Evolutionary conservation across 2,113 vertebrate species (phyloP), one percentile per base, ranked within the genome.

Genomic region (Carassius carassius): DNA sequence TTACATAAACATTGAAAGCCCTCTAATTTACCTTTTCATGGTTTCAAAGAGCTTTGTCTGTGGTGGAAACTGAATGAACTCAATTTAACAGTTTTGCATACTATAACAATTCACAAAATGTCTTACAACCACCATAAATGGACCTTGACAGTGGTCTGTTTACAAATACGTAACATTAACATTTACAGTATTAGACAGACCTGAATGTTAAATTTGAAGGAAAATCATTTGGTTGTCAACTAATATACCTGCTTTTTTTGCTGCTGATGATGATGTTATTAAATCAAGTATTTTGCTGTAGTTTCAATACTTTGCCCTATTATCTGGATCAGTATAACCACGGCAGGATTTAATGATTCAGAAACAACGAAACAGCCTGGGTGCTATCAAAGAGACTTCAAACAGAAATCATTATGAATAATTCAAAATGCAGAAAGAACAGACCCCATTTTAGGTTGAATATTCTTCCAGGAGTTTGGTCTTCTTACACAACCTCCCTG

Each of bases 291-390:
- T 75, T 75, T 29, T 17, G 47, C 14, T 54, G 23, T 17, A 54
- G 74, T 54, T 76, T 75, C 29, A 51, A 29, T 29, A 19, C 21
- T 29, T 76, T 25, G 73, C 47, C 19, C 6, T 76, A 17, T 54
- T 54, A 76, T 76, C 3, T 29, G 3, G 16, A 51, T 76, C 73
- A 76, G 47, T 29, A 29, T 49, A 75, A 44, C 49, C 23, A 76
- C 74, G 74, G 47, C 16, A 12, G 25, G 25, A 76, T 76, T 54
- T 76, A 54, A 76, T 76, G 74, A 76, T 32, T 76, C 74, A 54
- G 25, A 76, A 76, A 76, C 23, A 32, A 76, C 25, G 70, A 74
- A 74, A 74, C 25, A 32, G 23, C 74, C 74, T 76, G 74, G 51
- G 49, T 5, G 49, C 16, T 76, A 19, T 76, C 70, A 73, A 74